A percentile compares a stretch with the other conserved stretches of the same genome.
phyloP scores from a whole-genome alignment of 2,113 vertebrate species.

The Arothron firmamentum region DNA sequence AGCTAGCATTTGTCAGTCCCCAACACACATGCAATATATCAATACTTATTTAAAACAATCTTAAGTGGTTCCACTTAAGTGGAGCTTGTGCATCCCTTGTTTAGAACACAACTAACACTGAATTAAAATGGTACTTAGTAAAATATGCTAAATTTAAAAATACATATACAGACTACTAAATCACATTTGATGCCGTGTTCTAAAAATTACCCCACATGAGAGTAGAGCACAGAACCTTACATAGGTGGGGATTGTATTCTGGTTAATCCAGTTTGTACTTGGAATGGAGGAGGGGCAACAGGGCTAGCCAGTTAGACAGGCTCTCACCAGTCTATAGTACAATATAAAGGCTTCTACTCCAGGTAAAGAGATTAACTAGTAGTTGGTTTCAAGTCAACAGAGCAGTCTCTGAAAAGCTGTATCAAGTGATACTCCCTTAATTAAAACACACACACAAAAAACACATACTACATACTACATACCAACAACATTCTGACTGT shows the following conservation, averaged over 20 bases:
- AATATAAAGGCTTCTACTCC: conserved; percentile 5
- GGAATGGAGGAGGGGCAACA: conserved; percentile 34
- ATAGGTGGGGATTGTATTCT: conserved; percentile 1
- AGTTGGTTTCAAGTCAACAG: no score
- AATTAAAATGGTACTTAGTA: background rate
- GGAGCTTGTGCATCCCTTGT: no score
- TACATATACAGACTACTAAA: background rate
- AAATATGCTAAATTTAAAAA: background rate
- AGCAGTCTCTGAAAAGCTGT: no score
- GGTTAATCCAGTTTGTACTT: background rate
- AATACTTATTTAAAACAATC: no score
- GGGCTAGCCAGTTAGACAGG: conserved; percentile 54
- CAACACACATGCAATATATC: no score
- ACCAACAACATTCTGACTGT: no score
- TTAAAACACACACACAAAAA: no score
- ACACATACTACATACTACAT: no score
- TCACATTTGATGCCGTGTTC: background rate
- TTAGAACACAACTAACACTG: no score
- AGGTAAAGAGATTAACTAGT: background rate
- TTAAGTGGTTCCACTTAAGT: no score
- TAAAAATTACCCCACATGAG: background rate
- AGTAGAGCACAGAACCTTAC: conserved; percentile 4
- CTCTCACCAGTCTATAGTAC: conserved; percentile 23
- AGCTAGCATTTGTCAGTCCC: no score
- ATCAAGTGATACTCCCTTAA: no score